Evolutionary conservation across 1,140 invertebrate species (phyloP), one percentile per base, ranked within the genome.

Genomic region (Paracyclopina nana): DNA sequence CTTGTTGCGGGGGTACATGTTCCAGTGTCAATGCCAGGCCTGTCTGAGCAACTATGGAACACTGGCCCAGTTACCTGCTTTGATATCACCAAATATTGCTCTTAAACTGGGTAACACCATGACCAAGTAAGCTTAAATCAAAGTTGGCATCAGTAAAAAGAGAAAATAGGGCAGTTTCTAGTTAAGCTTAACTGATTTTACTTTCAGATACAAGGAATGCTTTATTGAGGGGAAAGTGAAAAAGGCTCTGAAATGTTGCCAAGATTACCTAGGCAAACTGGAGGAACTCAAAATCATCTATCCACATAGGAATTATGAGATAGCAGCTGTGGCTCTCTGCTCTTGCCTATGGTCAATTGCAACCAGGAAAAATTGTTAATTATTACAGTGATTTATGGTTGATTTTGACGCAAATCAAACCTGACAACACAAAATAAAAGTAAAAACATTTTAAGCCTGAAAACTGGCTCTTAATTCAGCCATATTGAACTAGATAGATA

Each of bases 11-110:
- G 45, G 45, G n/a, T 48, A 48, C 16, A 12, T 12, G 12, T 48
- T 48, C n/a, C 16, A 48, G 2, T 48, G 45, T 48, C 25, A 27
- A 27, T 48, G 45, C 18, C 3, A 31, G n/a, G 45, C 45, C 16
- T 48, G 45, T 27, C 14, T 16, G 14, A 3, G 16, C 24, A 29
- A 48, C 12, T 48, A 48, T 30, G 49, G 11, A 56, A 46, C 9
- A 4, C 18, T 57, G 34, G 34, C 34, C 2, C 14, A 9, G n/a
- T 20, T 38, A 16, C 34, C 34, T 2, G 20, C 14, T 20, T 20
- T 16, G 4, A 16, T 38, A 9, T 16, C 34, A n/a, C 34, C 34
- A 4, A n/a, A 38, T 16, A 20, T 38, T 3, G 34, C 34, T 2
- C 20, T 38, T 16, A 38, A 38, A 38, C 34, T 38, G 14, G 34